These are phyloP conservation scores for Sebastes trivittatus DNA, from an alignment of 2,797 vertebrate species.

Conservation along the genomic window DNA sequence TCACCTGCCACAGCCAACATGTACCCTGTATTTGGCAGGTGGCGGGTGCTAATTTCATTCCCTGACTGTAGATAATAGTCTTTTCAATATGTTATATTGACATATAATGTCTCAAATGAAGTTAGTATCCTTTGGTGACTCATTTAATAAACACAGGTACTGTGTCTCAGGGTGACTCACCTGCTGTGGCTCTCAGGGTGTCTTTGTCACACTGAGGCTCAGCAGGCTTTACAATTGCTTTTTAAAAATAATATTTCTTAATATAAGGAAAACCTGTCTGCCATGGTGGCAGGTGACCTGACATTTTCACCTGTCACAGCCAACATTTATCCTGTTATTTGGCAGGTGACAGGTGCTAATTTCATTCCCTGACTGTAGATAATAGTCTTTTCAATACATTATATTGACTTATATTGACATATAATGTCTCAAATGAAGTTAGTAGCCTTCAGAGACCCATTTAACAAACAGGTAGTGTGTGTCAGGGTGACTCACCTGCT, in stretches of 20 bases:
- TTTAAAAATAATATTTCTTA: too few species aligned
- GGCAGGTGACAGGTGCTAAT: too few species aligned
- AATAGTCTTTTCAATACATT: background rate
- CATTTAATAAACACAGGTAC: background rate
- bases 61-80: background rate
- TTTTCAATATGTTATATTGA: background rate
- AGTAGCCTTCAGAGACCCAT: background rate
- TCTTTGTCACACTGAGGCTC: background rate
- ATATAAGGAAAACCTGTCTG: too few species aligned
- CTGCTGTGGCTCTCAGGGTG: background rate
- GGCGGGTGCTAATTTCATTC: too few species aligned
- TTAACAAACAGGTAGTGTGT: background rate
- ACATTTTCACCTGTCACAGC: accelerated
- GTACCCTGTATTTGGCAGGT: too few species aligned
- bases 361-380: too few species aligned
- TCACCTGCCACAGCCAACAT: too few species aligned
- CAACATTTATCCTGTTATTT: too few species aligned
- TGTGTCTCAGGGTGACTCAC: conserved; percentile 19
- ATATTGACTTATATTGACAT: background rate
- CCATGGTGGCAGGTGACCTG: too few species aligned
- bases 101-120: background rate
- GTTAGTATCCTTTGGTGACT: background rate
- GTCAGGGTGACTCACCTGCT: conserved; percentile 30
- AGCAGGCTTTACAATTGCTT: too few species aligned
- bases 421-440: background rate